Evolutionary conservation across 2,113 vertebrate genomes (phyloP).

Genomic region (Tapirus terrestris): DNA sequence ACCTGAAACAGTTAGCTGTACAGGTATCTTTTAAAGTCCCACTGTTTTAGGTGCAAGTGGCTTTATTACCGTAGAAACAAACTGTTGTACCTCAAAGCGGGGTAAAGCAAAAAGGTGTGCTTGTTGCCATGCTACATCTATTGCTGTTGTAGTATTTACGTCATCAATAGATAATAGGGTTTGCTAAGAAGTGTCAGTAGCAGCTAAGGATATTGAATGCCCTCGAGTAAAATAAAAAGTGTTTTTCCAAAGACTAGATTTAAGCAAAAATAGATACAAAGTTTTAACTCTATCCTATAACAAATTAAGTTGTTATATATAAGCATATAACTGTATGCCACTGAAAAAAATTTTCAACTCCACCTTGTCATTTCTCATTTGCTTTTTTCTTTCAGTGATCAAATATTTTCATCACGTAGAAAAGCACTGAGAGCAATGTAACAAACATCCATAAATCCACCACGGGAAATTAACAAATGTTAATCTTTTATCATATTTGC

Average conservation of each 20-base stretch:
- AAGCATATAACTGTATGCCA: background rate
- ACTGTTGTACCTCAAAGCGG: background rate
- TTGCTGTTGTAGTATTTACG: background rate
- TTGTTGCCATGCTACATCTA: background rate
- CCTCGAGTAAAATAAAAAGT: background rate
- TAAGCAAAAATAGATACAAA: background rate
- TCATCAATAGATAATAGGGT: background rate
- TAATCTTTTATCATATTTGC: constrained; percentile 18
- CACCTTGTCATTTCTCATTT: constrained; percentile 14
- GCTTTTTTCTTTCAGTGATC: background rate
- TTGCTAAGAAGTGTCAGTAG: background rate
- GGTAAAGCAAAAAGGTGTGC: background rate
- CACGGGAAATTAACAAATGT: background rate
- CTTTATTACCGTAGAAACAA: constrained; percentile 23
- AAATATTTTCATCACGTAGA: constrained; percentile 25
- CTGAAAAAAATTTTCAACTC: background rate
- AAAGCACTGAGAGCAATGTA: background rate
- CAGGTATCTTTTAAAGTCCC: background rate
- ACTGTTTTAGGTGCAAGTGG: background rate
- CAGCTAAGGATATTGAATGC: constrained; percentile 4
- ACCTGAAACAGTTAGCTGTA: background rate
- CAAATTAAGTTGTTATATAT: background rate
- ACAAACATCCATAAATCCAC: background rate
- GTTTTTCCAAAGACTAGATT: constrained; percentile 7
- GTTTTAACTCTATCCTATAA: background rate